A percentile compares a stretch with the other conserved stretches of the same genome.
phyloP scores from a whole-genome alignment of 2,888 invertebrate species.

The Dromius quadrimaculatus region DNA sequence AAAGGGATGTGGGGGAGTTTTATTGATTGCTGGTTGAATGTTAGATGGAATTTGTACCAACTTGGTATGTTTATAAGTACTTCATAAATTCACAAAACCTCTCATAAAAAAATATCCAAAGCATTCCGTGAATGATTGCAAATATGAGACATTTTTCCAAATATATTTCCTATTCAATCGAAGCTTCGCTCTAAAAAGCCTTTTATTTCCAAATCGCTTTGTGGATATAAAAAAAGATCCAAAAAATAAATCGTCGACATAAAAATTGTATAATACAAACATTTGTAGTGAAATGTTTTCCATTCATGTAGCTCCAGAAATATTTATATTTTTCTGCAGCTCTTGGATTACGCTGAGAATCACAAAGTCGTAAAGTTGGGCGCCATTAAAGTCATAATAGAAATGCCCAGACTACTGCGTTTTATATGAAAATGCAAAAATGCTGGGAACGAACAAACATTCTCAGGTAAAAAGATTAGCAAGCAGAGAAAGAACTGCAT shows the following conservation, averaged over 20 bases:
- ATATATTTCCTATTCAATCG: constrained; percentile 14
- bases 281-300: constrained; percentile 38
- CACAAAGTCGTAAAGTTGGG: constrained; percentile 6
- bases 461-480: too few species aligned
- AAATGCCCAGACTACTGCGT: background rate
- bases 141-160: too few species aligned
- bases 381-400: constrained; percentile 5
- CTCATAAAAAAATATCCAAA: too few species aligned
- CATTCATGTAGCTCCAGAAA: constrained; percentile 25
- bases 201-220: constrained; percentile 18
- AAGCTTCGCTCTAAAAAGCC: constrained; percentile 12
- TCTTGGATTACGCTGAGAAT: background rate
- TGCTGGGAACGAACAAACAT: too few species aligned
- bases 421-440: background rate
- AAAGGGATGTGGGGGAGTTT: too few species aligned
- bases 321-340: constrained; percentile 16
- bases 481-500: too few species aligned
- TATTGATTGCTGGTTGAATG: too few species aligned
- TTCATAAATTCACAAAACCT: background rate
- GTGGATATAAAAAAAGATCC: constrained; percentile 3
- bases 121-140: too few species aligned
- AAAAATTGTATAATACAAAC: constrained; percentile 40
- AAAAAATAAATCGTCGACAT: constrained; percentile 32
- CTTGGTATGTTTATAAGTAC: too few species aligned
- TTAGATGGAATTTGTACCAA: too few species aligned